Evolutionary conservation across 2,113 vertebrate genomes (phyloP).

Genomic region (Rhadina sibilatrix): DNA sequence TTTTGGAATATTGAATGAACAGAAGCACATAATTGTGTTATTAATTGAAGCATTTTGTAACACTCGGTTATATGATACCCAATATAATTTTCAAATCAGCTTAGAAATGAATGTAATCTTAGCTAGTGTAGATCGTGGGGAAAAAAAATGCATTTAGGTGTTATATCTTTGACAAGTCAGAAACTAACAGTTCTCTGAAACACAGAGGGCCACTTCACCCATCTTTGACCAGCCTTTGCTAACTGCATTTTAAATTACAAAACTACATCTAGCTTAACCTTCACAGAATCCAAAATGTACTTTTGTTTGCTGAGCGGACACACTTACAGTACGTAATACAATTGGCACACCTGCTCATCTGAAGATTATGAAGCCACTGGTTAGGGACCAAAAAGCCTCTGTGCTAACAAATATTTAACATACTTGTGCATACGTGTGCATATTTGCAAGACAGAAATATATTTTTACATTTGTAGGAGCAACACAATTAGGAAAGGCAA

Average conservation of each 20-base stretch:
- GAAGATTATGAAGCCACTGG: background rate
- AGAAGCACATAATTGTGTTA: background rate
- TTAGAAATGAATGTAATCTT: background rate
- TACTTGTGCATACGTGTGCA: background rate
- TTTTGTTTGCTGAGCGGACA: background rate
- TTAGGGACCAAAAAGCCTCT: background rate
- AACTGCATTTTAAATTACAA: background rate
- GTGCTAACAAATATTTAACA: background rate
- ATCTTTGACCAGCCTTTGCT: background rate
- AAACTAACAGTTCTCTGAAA: background rate
- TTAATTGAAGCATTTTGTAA: background rate
- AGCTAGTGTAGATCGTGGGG: background rate
- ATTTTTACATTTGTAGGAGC: background rate
- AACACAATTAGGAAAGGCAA: background rate
- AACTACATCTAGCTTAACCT: background rate
- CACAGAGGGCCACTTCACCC: background rate
- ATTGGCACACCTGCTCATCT: background rate
- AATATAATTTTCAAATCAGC: background rate
- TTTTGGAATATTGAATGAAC: background rate
- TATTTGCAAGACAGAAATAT: background rate
- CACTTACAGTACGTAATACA: background rate
- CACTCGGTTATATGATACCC: background rate
- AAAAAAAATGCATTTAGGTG: background rate
- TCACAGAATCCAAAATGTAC: background rate
- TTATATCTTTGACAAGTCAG: background rate